Evolutionary conservation across 2,797 vertebrate genomes (phyloP), one percentile per base, ranked within the genome.

Genomic region (Scleropages formosus): DNA sequence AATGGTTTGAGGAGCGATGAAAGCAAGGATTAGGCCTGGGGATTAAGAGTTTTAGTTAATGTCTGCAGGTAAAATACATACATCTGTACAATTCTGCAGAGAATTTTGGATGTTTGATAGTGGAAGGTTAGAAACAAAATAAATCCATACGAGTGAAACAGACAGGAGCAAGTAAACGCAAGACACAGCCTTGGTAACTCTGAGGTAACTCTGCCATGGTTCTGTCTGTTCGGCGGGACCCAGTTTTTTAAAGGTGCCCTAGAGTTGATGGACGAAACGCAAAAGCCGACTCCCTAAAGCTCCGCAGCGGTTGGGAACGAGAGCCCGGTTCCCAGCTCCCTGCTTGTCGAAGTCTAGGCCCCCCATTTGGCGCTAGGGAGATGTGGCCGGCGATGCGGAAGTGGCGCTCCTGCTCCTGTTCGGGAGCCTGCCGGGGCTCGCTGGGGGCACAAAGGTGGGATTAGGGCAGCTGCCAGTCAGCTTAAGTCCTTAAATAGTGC

Each of bases 401-500:
- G 51, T 27, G n/a, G 49, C 49, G 83, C 69, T n/a, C 26, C 27
- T 56, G 15, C 69, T 9, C 69, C 26, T 51, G 49, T 27, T 26
- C 11, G 86, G 84, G 84, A 85, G 87, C 90, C 90, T 89, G 87
- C 85, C 87, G 87, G 89, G 90, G 89, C 87, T 87, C 88, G 89
- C 83, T 78, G 86, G 79, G 88, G 89, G 90, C 87, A 92, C 91
- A 93, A 93, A 93, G 88, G 89, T 80, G 79, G 89, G 92, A 93
- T 93, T 93, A 93, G 87, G 86, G 87, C 92, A 90, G 91, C 93
- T 93, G 94, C 90, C 94, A 94, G 92, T 93, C 93, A 93, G 86
- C 88, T 91, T 92, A 94, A 94, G 91, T 89, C 92, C 91, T 91
- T 89, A 88, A 88, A 86, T 88, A 83, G 87, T 87, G 87, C 90